These are phyloP conservation scores for Drosophila mauritiana DNA, from an alignment of 1,140 invertebrate species.

Conservation along the genomic window DNA sequence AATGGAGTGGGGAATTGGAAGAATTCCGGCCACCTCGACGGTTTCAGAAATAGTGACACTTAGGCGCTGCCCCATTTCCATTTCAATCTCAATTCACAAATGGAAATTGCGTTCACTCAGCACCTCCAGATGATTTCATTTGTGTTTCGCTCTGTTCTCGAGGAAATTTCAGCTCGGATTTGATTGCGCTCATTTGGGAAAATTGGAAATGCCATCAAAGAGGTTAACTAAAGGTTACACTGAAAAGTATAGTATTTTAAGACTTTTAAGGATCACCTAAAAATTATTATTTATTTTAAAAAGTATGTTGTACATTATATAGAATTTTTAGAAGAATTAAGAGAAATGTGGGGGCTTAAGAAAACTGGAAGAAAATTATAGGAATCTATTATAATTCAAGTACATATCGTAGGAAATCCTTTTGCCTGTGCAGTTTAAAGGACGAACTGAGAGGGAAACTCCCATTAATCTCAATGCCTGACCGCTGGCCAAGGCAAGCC, in stretches of 20 bases:
- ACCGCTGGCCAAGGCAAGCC: constrained; percentile 60
- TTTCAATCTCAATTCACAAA: constrained; percentile 61
- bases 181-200: constrained; percentile 56
- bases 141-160: constrained; percentile 3
- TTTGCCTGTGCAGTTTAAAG: neutral
- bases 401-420: neutral
- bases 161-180: constrained; percentile 19
- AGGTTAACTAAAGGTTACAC: constrained; percentile 3
- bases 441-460: neutral
- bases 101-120: constrained; percentile 45
- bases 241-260: neutral
- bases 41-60: constrained; percentile 72
- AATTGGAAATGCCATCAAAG: constrained; percentile 40
- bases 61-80: constrained; percentile 72
- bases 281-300: too few relatives aligned
- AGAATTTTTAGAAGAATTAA: neutral
- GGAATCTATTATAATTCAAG: too few relatives aligned
- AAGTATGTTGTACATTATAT: too few relatives aligned
- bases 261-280: neutral
- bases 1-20: constrained; percentile 1
- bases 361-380: too few relatives aligned
- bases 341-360: neutral
- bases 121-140: constrained; percentile 1
- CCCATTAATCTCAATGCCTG: constrained; percentile 53
- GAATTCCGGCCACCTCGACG: constrained; percentile 10